Evolutionary conservation across 1,140 invertebrate species (phyloP).

Genomic region (Lepidostoma basale): DNA sequence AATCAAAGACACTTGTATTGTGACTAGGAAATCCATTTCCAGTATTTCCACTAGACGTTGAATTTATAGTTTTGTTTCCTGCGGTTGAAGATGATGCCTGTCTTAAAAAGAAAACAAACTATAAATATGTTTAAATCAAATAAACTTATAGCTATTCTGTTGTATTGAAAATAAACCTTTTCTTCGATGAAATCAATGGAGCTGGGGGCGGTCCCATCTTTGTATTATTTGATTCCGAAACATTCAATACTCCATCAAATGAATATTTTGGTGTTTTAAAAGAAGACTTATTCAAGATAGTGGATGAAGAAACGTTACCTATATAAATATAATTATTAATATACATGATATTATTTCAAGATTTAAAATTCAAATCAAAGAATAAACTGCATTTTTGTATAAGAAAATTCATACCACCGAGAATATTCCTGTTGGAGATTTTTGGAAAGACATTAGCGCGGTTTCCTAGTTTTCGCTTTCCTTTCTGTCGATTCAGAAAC

Average conservation of each 20-base stretch:
- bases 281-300: not conserved
- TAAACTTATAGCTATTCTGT: too few species aligned
- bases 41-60: not conserved
- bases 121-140: not conserved
- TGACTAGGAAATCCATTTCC: not conserved
- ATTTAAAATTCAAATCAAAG: not conserved
- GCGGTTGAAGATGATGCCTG: not conserved
- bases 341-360: not conserved
- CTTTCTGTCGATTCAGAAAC: not conserved
- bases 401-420: not conserved
- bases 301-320: not conserved
- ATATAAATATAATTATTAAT: not conserved
- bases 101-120: not conserved
- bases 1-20: not conserved
- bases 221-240: not conserved
- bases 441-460: not conserved
- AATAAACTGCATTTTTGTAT: not conserved
- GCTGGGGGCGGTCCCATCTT: conserved; percentile 17
- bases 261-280: conserved; percentile 14
- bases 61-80: not conserved
- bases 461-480: not conserved
- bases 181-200: not conserved
- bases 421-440: not conserved
- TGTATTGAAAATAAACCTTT: not conserved
- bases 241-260: not conserved